These are phyloP conservation scores for Bos javanicus DNA, from an alignment of 2,113 vertebrate species.

Conservation along the genomic window DNA sequence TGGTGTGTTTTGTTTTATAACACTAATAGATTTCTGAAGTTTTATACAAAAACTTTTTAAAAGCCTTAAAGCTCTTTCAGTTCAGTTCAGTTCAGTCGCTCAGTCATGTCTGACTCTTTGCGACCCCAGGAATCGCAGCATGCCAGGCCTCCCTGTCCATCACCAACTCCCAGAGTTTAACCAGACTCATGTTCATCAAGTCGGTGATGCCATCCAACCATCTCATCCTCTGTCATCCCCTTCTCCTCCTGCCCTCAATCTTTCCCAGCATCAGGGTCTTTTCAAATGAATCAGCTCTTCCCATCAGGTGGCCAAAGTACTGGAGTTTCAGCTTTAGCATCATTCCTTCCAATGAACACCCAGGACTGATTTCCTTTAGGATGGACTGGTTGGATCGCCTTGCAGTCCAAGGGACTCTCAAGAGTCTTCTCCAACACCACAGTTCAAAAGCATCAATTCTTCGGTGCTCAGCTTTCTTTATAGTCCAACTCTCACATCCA, in stretches of 20 bases:
- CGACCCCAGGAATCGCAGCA: background rate
- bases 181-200: background rate
- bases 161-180: background rate
- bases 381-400: background rate
- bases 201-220: background rate
- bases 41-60: background rate
- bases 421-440: background rate
- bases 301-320: background rate
- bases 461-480: background rate
- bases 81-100: background rate
- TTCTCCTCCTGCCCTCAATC: background rate
- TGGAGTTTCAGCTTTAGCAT: background rate
- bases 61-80: background rate
- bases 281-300: background rate
- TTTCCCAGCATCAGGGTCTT: background rate
- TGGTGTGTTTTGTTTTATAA: background rate
- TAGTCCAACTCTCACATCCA: background rate
- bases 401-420: background rate
- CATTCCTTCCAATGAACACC: background rate
- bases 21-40: background rate
- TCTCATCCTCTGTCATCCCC: background rate
- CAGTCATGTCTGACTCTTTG: background rate
- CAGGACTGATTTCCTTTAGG: background rate
- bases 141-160: background rate
- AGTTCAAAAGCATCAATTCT: background rate